These are phyloP conservation scores for Oryctes rhinoceros DNA, from an alignment of 1,140 invertebrate genomes.

Conservation along the genomic window DNA sequence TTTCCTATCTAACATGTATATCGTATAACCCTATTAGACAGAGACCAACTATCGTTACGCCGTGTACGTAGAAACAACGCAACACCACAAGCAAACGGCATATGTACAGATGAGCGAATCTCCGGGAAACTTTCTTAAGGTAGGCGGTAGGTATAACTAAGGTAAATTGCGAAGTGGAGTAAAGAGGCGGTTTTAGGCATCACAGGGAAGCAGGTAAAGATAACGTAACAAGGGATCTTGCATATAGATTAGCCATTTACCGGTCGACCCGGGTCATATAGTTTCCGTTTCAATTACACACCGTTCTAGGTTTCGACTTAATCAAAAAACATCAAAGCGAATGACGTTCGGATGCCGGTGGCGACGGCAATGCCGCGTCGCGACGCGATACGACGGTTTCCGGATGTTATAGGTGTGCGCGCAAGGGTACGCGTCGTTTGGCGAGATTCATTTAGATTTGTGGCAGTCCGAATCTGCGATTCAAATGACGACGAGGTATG, in stretches of 20 bases:
- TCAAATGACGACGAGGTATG: constrained; percentile 31
- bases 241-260: constrained; percentile 54
- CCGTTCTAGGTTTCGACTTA: constrained; percentile 48
- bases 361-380: not conserved
- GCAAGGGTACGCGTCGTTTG: no score
- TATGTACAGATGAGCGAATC: not conserved
- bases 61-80: no score
- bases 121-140: not conserved
- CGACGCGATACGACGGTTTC: not conserved
- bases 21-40: no score
- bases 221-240: constrained; percentile 45
- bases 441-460: constrained; percentile 40
- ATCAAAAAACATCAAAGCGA: constrained; percentile 55
- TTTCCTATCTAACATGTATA: no score
- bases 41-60: no score
- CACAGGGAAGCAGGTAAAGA: not conserved
- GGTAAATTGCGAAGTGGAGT: not conserved
- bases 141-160: not conserved
- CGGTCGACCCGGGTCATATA: constrained; percentile 47
- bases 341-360: constrained; percentile 41
- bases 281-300: constrained; percentile 53
- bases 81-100: not conserved
- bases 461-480: constrained; percentile 41
- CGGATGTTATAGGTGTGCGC: no score
- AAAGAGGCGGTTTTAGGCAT: not conserved